Evolutionary conservation across 1,140 invertebrate genomes (phyloP).

Genomic region (Calliopsis andreniformis): DNA sequence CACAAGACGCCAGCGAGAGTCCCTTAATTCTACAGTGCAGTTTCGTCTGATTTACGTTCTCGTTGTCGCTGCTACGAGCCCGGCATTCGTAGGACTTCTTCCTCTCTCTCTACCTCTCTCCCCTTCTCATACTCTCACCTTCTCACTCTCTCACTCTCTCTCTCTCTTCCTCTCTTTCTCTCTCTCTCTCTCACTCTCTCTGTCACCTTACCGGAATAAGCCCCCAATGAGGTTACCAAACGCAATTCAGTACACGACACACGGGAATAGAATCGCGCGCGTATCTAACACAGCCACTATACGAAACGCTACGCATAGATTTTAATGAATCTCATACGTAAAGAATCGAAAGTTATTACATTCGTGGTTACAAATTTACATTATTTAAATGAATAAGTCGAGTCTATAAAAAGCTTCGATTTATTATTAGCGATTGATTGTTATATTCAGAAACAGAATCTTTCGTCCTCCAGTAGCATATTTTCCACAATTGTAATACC

Average conservation of each 20-base stretch:
- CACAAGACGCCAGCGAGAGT: constrained; percentile 57
- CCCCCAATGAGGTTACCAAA: constrained; percentile 48
- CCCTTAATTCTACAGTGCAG: constrained; percentile 69
- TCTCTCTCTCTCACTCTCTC: constrained; percentile 15
- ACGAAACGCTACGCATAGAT: neutral
- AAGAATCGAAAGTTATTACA: too few species aligned
- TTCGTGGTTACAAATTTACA: too few species aligned
- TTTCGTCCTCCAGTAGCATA: too few species aligned
- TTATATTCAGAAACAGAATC: too few species aligned
- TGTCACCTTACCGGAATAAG: constrained; percentile 28
- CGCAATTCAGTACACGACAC: constrained; percentile 51
- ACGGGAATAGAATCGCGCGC: constrained; percentile 14
- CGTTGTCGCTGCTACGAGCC: constrained; percentile 44
- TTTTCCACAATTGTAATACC: too few species aligned
- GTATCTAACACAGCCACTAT: constrained; percentile 1
- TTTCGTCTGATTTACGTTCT: constrained; percentile 71
- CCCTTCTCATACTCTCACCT: too few species aligned
- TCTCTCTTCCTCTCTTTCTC: constrained; percentile 10
- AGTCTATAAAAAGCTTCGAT: too few species aligned
- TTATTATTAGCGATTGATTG: too few species aligned
- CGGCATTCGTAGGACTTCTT: constrained; percentile 37
- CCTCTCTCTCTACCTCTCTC: constrained; percentile 12
- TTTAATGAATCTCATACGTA: neutral
- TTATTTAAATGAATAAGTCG: too few species aligned
- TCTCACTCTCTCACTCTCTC: constrained; percentile 14